Conservation (phyloP, 2,888 invertebrate species). For the Sycophila texana region DNA sequence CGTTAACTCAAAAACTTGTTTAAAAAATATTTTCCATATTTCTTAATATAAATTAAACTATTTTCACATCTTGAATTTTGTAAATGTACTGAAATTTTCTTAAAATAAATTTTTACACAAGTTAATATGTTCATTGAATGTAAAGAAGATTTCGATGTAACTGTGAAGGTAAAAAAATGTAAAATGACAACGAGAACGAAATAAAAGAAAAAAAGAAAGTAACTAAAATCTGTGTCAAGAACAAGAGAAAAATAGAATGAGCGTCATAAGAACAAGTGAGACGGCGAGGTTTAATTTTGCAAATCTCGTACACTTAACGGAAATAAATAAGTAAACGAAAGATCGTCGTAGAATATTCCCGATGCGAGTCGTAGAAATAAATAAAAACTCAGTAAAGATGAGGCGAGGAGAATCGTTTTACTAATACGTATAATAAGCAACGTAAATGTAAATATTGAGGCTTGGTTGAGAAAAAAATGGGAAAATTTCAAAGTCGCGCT, state of each 20-base stretch:
- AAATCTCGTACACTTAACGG: not conserved
- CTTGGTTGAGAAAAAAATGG: not conserved
- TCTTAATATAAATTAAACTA: no score
- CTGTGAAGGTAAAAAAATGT: constrained; percentile 4
- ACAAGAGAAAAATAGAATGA: constrained; percentile 33
- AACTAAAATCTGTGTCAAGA: constrained; percentile 38
- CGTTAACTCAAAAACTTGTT: no score
- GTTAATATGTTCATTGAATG: no score
- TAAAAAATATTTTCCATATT: no score
- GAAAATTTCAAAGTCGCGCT: not conserved
- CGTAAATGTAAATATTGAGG: not conserved
- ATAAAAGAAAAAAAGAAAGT: not conserved
- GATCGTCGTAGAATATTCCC: not conserved
- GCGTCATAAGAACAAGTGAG: not conserved
- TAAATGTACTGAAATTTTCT: no score
- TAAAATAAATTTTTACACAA: no score
- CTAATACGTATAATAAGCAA: not conserved
- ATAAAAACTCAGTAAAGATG: not conserved
- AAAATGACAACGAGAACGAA: not conserved
- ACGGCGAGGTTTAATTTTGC: constrained; percentile 10
- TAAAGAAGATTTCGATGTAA: no score
- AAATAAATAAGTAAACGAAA: not conserved
- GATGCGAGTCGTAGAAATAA: not conserved
- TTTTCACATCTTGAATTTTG: no score
- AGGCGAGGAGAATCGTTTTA: not conserved